Evolutionary conservation across 2,888 invertebrate species (phyloP).

Genomic region (Sthenelais limicola): DNA sequence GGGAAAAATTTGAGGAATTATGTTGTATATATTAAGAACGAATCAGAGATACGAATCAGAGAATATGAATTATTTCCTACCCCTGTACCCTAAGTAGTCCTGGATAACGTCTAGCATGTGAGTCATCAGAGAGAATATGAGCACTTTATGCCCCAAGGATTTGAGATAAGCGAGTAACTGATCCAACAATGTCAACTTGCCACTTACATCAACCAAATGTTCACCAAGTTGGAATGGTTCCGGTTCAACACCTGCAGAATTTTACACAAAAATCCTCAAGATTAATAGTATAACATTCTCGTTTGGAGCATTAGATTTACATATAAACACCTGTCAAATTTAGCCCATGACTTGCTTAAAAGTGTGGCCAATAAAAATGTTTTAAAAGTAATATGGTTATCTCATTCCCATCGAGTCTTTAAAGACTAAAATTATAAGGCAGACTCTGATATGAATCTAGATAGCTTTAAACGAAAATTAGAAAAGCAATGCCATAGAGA

Average conservation of each 20-base stretch:
- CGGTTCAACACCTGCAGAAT: conserved; percentile 73
- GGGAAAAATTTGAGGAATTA: too few relatives aligned
- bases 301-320: too few relatives aligned
- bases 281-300: too few relatives aligned
- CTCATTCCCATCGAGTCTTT: too few relatives aligned
- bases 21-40: too few relatives aligned
- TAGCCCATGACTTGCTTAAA: background rate
- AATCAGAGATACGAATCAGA: background rate
- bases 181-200: conserved; percentile 72
- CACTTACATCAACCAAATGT: conserved; percentile 72
- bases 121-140: conserved; percentile 74
- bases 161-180: conserved; percentile 66
- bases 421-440: too few relatives aligned
- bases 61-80: conserved; percentile 51
- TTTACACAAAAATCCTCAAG: too few relatives aligned
- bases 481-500: too few relatives aligned
- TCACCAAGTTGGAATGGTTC: conserved; percentile 74
- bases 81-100: conserved; percentile 71
- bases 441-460: too few relatives aligned
- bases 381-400: too few relatives aligned
- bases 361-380: too few relatives aligned
- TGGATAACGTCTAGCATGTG: conserved; percentile 72
- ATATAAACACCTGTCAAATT: background rate
- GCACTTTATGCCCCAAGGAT: conserved; percentile 69
- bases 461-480: too few relatives aligned